phyloP scores from a whole-genome alignment of 2,113 vertebrate genomes.

The Petroica traversi region DNA sequence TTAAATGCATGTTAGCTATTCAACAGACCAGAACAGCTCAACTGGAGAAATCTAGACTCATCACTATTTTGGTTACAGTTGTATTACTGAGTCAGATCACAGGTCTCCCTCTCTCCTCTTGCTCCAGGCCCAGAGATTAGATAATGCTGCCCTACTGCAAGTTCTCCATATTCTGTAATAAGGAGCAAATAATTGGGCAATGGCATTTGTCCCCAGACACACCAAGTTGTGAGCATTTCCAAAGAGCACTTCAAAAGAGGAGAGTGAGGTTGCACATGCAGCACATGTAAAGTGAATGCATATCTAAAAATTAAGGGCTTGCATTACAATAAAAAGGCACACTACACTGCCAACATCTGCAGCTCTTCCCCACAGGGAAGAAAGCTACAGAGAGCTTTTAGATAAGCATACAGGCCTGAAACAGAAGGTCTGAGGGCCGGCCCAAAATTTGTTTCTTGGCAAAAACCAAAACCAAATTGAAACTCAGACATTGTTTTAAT shows the following conservation, averaged over 20 bases:
- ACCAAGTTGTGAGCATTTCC: neutral
- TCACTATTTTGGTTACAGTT: slow-evolving; percentile 7
- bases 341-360: neutral
- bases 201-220: neutral
- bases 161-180: neutral
- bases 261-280: fast-evolving
- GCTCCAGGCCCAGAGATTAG: neutral
- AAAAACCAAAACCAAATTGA: neutral
- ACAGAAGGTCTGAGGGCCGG: neutral
- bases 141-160: neutral
- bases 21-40: slow-evolving; percentile 33
- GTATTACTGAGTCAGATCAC: neutral
- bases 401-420: neutral
- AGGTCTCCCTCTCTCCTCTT: neutral
- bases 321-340: neutral
- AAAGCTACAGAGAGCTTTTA: neutral
- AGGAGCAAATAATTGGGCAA: neutral
- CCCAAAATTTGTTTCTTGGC: neutral
- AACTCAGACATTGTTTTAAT: neutral
- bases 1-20: slow-evolving; percentile 33
- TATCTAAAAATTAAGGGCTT: neutral
- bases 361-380: neutral
- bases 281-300: neutral
- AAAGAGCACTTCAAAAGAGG: neutral
- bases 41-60: slow-evolving; percentile 22